phyloP scores from a whole-genome alignment of 2,113 vertebrate genomes.

The Campylomormyrus tamandua region DNA sequence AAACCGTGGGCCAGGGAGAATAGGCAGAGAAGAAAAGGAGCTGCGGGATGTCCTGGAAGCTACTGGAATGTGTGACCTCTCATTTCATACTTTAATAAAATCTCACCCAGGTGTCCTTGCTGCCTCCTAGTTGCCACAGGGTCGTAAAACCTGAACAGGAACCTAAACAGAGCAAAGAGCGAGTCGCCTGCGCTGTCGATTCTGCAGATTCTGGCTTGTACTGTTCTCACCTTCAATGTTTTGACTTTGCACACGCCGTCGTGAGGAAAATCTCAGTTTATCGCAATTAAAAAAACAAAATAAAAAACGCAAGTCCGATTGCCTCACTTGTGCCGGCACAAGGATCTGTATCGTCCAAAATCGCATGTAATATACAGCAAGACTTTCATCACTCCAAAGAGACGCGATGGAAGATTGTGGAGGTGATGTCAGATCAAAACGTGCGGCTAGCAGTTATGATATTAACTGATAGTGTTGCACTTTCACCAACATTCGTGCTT shows the following conservation, averaged over 20 bases:
- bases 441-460: neutral
- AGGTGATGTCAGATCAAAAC: neutral
- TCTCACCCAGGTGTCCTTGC: slow-evolving; percentile 68
- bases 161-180: slow-evolving; percentile 45
- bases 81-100: slow-evolving; percentile 77
- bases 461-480: neutral
- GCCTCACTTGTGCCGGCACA: neutral
- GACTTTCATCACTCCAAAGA: neutral
- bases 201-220: neutral
- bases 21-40: slow-evolving; percentile 47
- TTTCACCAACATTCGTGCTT: neutral
- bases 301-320: neutral
- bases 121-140: slow-evolving; percentile 61
- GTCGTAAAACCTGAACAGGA: slow-evolving; percentile 50
- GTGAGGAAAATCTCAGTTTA: neutral
- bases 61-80: slow-evolving; percentile 62
- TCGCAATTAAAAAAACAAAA: neutral
- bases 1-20: slow-evolving; percentile 45
- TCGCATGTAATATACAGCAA: neutral
- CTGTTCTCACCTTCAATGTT: neutral
- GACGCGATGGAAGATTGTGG: neutral
- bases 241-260: neutral
- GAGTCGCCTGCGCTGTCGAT: slow-evolving; percentile 13
- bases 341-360: neutral
- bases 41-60: slow-evolving; percentile 62